phyloP scores from a whole-genome alignment of 2,113 vertebrate species.

The Prietella phreatophila region DNA sequence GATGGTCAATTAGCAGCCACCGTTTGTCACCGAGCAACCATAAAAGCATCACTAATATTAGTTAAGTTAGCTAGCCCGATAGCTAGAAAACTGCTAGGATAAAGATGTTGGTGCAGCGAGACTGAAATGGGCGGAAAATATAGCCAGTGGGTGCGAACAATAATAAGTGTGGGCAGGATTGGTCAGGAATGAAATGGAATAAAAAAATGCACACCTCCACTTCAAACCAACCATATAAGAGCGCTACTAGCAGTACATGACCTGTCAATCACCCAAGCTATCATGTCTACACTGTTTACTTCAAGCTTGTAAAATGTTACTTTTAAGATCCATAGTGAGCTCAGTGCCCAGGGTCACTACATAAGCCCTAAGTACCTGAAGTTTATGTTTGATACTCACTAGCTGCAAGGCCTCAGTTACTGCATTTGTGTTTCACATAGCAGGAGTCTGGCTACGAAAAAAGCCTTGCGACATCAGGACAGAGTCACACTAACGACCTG shows the following conservation, averaged over 20 bases:
- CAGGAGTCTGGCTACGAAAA: background rate
- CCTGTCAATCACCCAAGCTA: background rate
- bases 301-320: background rate
- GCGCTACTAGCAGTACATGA: background rate
- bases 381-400: conserved; percentile 24
- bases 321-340: background rate
- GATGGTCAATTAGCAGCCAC: background rate
- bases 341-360: background rate
- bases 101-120: background rate
- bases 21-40: background rate
- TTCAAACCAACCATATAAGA: background rate
- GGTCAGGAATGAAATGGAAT: background rate
- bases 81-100: background rate
- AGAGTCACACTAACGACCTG: conserved; percentile 14
- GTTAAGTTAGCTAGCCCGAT: background rate
- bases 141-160: background rate
- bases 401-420: conserved; percentile 6
- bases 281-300: conserved; percentile 1
- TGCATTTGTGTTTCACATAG: conserved; percentile 24
- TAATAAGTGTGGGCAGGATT: background rate
- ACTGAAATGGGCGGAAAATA: background rate
- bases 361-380: background rate
- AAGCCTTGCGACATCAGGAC: background rate
- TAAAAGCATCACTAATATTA: background rate
- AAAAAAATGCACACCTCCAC: background rate